Conservation (phyloP, 2,888 invertebrate species). For the Drosophila histrio region DNA sequence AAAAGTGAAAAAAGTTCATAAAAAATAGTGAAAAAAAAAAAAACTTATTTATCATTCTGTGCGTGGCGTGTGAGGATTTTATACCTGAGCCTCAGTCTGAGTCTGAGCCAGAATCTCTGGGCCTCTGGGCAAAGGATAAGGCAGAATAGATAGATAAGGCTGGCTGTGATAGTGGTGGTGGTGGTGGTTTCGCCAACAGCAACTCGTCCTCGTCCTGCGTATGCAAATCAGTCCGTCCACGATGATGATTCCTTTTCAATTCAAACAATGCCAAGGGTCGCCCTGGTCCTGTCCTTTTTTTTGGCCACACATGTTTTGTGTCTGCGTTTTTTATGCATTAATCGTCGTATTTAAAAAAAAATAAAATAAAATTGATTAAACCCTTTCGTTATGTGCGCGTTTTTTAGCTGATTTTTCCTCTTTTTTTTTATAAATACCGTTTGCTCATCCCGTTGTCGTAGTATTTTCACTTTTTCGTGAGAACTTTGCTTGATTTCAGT, state of each 20-base stretch:
- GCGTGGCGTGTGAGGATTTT: slow-evolving; percentile 53
- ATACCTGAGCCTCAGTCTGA: slow-evolving; percentile 55
- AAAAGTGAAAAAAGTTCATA: slow-evolving; percentile 73
- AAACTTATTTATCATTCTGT: slow-evolving; percentile 73
- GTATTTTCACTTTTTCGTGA: slow-evolving; percentile 80
- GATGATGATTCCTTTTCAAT: slow-evolving; percentile 73
- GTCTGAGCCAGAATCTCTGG: too few relatives aligned
- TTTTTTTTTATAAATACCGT: slow-evolving; percentile 65
- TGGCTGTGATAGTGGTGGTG: slow-evolving; percentile 46
- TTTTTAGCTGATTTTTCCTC: slow-evolving; percentile 72
- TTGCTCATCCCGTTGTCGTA: slow-evolving; percentile 68
- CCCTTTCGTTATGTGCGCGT: slow-evolving; percentile 69
- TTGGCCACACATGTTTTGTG: slow-evolving; percentile 70
- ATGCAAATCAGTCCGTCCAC: slow-evolving; percentile 75
- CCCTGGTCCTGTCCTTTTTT: slow-evolving; percentile 55
- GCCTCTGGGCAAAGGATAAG: slow-evolving; percentile 51
- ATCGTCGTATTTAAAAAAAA: slow-evolving; percentile 77
- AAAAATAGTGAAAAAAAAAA: slow-evolving; percentile 59
- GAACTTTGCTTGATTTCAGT: slow-evolving; percentile 55
- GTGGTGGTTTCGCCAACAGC: slow-evolving; percentile 49
- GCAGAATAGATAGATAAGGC: slow-evolving; percentile 80
- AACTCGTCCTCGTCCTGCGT: slow-evolving; percentile 57
- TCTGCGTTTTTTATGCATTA: slow-evolving; percentile 70
- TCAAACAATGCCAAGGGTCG: slow-evolving; percentile 72
- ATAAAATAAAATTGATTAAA: slow-evolving; percentile 78